Evolutionary conservation across 2,113 vertebrate genomes (phyloP).

Genomic region (Morone chrysops): DNA sequence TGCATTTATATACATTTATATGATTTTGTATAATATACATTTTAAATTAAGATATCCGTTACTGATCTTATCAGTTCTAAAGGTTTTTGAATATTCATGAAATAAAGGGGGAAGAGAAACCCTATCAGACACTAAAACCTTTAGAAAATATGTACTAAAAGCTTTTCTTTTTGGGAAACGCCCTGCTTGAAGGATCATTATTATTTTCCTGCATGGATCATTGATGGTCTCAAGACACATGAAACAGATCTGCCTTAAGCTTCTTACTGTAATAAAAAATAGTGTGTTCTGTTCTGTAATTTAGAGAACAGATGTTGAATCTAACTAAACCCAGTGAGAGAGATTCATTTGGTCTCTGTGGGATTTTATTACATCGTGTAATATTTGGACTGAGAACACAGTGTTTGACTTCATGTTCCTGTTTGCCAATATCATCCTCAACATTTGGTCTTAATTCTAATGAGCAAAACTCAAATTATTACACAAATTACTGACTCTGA

Average conservation of each 20-base stretch:
- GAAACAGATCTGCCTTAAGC: not conserved
- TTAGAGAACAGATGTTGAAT: constrained; percentile 12
- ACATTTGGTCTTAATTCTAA: constrained; percentile 40
- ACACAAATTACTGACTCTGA: not conserved
- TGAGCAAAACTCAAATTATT: constrained; percentile 16
- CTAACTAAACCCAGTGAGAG: not conserved
- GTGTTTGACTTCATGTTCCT: not conserved
- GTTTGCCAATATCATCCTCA: not conserved
- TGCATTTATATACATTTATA: too few species aligned
- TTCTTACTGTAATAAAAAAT: not conserved
- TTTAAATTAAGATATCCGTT: too few species aligned
- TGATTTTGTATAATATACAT: too few species aligned
- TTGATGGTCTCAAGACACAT: too few species aligned
- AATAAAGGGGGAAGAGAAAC: not conserved
- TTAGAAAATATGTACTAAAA: not conserved
- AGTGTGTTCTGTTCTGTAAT: not conserved
- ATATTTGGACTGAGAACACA: constrained; percentile 6
- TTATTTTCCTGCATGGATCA: too few species aligned
- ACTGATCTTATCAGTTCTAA: not conserved
- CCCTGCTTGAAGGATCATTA: too few species aligned
- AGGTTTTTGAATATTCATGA: not conserved
- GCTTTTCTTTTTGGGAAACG: too few species aligned
- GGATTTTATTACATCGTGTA: not conserved
- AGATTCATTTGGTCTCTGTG: not conserved
- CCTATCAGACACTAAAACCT: not conserved